Evolutionary conservation across 2,113 vertebrate genomes (phyloP).

Genomic region (Tachuris rubrigastra): DNA sequence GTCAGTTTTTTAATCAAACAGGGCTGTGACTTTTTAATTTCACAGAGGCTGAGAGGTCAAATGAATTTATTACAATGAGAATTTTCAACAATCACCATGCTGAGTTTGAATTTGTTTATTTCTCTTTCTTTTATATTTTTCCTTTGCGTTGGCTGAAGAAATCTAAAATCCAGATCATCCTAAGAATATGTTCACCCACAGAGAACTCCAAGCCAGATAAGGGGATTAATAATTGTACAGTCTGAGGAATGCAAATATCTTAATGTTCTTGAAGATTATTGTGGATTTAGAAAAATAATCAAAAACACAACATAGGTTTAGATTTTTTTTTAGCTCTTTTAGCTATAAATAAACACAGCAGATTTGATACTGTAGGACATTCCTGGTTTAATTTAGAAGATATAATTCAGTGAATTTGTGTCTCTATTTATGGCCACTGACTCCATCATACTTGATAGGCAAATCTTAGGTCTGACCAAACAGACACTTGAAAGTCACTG

Average conservation of each 20-base stretch:
- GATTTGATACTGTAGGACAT: not conserved
- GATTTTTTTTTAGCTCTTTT: not conserved
- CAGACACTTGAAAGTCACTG: not conserved
- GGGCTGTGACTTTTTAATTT: constrained; percentile 25
- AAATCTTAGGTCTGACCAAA: not conserved
- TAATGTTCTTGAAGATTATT: constrained; percentile 72
- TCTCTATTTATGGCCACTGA: not conserved
- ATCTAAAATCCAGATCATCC: constrained; percentile 67
- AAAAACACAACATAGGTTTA: constrained; percentile 63
- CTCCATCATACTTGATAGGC: not conserved
- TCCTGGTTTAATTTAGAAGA: constrained; percentile 12
- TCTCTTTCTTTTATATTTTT: constrained; percentile 16
- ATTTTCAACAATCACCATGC: constrained; percentile 27
- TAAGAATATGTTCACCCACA: constrained; percentile 57
- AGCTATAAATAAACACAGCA: constrained; percentile 55
- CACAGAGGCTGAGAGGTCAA: not conserved
- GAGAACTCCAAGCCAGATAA: constrained; percentile 68
- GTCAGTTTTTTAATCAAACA: constrained; percentile 2
- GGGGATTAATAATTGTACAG: constrained; percentile 70
- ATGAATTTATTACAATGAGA: constrained; percentile 31
- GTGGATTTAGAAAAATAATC: constrained; percentile 75
- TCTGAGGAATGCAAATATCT: constrained; percentile 67
- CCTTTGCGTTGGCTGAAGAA: not conserved
- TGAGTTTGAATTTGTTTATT: constrained; percentile 23
- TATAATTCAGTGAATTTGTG: not conserved